Conservation (phyloP, 1,140 invertebrate genomes). For the Adelges cooleyi region DNA sequence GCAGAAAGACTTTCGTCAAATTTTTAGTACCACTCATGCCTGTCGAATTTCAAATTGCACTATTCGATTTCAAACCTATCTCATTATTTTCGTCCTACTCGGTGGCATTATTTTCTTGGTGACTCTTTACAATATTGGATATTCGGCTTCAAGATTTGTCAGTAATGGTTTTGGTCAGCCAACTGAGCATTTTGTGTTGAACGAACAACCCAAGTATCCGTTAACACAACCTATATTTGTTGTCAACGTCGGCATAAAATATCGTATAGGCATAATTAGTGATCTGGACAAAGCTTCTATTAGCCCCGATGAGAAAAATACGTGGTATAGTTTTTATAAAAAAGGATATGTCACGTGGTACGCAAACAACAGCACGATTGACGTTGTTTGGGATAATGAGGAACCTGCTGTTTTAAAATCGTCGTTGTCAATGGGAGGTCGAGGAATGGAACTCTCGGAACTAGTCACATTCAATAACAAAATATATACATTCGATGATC, state of each 20-base stretch:
- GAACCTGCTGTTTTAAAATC: constrained; percentile 51
- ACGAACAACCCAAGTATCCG: constrained; percentile 71
- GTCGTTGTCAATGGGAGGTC: constrained; percentile 63
- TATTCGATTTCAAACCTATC: constrained; percentile 67
- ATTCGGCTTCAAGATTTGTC: constrained; percentile 2
- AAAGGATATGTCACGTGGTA: constrained; percentile 52
- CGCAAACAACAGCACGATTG: constrained; percentile 45
- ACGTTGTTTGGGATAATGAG: constrained; percentile 54
- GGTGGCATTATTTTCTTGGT: constrained; percentile 48
- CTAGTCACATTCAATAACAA: constrained; percentile 86
- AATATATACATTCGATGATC: constrained; percentile 86
- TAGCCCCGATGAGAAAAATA: constrained; percentile 45
- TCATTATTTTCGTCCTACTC: constrained; percentile 52
- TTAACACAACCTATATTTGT: constrained; percentile 54
- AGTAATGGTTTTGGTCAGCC: neutral
- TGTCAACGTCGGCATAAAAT: constrained; percentile 48
- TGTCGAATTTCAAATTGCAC: constrained; percentile 75
- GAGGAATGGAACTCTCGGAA: constrained; percentile 97
- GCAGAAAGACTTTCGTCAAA: constrained; percentile 69
- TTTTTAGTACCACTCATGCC: constrained; percentile 63
- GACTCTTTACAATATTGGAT: constrained; percentile 3
- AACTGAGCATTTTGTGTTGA: constrained; percentile 21
- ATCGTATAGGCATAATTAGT: constrained; percentile 74
- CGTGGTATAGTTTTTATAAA: constrained; percentile 45
- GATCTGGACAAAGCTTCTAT: constrained; percentile 83